Conservation (phyloP, 2,113 vertebrate species). For the Pachycephala philippinensis region DNA sequence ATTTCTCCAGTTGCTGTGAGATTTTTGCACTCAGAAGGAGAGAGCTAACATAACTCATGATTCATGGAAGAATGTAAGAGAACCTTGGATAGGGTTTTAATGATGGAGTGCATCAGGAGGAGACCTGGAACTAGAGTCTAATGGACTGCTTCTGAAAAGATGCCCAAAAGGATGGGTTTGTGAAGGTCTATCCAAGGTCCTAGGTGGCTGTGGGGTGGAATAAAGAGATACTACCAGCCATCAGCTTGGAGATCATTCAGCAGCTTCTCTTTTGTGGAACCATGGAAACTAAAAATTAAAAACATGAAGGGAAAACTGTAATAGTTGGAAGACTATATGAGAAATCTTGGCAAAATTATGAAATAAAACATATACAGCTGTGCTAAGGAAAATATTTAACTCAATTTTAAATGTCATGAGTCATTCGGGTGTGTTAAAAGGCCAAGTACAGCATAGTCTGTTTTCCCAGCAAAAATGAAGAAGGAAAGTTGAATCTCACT, state of each 20-base stretch:
- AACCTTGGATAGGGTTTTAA: background rate
- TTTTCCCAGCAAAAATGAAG: background rate
- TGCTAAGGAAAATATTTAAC: slow-evolving; percentile 12
- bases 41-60: background rate
- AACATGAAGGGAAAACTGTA: background rate
- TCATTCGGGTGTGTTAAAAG: background rate
- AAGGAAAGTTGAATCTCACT: background rate
- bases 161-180: background rate
- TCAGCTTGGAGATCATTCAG: background rate
- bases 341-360: background rate
- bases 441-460: background rate
- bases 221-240: background rate
- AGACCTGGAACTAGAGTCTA: background rate
- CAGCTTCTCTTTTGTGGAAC: background rate
- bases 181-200: background rate
- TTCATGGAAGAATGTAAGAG: background rate
- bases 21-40: background rate
- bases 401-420: background rate
- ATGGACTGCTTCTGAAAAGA: background rate
- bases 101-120: background rate
- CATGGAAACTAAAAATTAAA: background rate
- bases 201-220: background rate
- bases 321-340: background rate
- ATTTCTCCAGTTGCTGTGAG: background rate
- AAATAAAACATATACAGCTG: slow-evolving; percentile 3